Conservation (phyloP, 2,888 invertebrate genomes). For the Caradrina clavipalpis region DNA sequence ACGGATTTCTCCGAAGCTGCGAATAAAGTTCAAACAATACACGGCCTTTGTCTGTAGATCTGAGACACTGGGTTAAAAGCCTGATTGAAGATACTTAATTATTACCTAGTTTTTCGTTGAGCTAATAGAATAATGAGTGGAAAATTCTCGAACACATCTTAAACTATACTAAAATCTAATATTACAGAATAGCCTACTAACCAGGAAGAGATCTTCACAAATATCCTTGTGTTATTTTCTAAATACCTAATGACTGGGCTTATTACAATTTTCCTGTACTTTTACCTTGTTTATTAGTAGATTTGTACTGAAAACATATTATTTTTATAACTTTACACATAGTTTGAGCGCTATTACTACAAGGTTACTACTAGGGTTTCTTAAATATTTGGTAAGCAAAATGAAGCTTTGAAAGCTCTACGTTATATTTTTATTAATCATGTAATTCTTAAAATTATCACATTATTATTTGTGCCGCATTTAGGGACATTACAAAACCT, state of each 20-base stretch:
- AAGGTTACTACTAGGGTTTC: neutral
- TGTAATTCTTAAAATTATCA: too few relatives aligned
- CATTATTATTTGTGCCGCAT: neutral
- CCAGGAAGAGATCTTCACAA: neutral
- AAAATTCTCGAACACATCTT: neutral
- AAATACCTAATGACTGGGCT: too few relatives aligned
- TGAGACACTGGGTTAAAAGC: constrained; percentile 4
- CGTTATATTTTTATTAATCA: too few relatives aligned
- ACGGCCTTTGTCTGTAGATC: neutral
- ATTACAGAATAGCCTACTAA: neutral
- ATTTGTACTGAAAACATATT: too few relatives aligned
- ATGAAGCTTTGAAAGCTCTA: neutral
- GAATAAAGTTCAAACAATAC: constrained; percentile 5
- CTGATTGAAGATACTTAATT: constrained; percentile 7
- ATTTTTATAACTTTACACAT: too few relatives aligned
- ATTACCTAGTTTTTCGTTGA: neutral
- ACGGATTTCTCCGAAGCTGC: constrained; percentile 21
- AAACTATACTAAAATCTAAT: neutral
- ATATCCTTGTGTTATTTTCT: neutral
- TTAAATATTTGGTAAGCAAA: neutral
- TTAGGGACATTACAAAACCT: constrained; percentile 2
- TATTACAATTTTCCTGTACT: too few relatives aligned
- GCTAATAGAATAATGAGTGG: constrained; percentile 1
- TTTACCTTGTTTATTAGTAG: too few relatives aligned
- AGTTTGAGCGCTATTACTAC: neutral